Percentiles rank a stretch among this genome's conserved stretches.
Conservation (phyloP, 2,113 vertebrate genomes). For the Perccottus glenii region DNA sequence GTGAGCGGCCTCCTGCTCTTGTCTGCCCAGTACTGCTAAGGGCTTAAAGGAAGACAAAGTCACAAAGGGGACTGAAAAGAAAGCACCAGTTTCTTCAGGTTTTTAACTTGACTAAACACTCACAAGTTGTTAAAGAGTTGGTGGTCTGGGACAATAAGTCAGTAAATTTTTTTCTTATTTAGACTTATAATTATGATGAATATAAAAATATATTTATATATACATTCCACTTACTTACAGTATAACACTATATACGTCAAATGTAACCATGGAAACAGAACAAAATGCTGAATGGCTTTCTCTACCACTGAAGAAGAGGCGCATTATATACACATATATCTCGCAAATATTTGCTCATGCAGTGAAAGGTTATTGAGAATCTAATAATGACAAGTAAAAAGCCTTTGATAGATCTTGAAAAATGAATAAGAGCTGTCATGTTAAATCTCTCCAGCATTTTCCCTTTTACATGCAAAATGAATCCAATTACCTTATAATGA, state of each 20-base stretch:
- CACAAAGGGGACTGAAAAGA: constrained; percentile 44
- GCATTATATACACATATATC: neutral
- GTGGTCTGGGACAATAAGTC: constrained; percentile 11
- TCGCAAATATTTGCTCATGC: constrained; percentile 16
- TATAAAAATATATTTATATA: constrained; percentile 4
- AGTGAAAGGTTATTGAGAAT: constrained; percentile 35
- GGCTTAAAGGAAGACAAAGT: constrained; percentile 62
- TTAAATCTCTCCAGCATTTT: constrained; percentile 61
- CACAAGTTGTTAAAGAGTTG: constrained; percentile 12
- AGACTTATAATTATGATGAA: neutral
- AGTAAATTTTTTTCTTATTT: constrained; percentile 28
- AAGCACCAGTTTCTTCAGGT: constrained; percentile 49
- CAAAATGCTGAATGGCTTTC: constrained; percentile 25
- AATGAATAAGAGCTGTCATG: constrained; percentile 62
- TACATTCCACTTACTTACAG: constrained; percentile 1
- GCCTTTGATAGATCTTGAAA: constrained; percentile 52
- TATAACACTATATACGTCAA: constrained; percentile 11
- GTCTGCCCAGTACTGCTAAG: constrained; percentile 49
- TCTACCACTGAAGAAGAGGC: constrained; percentile 30
- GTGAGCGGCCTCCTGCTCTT: constrained; percentile 58
- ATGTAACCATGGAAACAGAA: constrained; percentile 43
- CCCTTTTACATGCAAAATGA: constrained; percentile 58
- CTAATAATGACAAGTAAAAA: constrained; percentile 33
- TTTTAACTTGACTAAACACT: constrained; percentile 42
- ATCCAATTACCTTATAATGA: constrained; percentile 69